Evolutionary conservation across 1,140 invertebrate genomes (phyloP), one percentile per base, ranked within the genome.

Genomic region (Zaprionus africanus): DNA sequence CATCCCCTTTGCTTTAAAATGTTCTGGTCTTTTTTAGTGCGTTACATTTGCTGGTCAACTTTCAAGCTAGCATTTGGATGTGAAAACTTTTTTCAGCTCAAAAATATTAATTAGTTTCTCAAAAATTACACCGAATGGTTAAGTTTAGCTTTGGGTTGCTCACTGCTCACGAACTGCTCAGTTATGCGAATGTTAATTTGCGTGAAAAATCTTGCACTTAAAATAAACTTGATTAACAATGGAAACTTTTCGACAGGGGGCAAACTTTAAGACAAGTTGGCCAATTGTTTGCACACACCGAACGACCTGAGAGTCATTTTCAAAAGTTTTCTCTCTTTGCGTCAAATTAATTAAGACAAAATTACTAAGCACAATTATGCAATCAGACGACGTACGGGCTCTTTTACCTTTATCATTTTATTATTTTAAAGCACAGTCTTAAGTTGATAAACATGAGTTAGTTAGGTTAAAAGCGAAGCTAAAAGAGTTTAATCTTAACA

Each of bases 221-320:
- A 70, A 85, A 82, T 78, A 66, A 74, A 81, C 83, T 84, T 85
- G 69, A 81, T 85, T 75, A 85, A 84, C 82, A 85, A 84, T 85
- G 34, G 28, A 81, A 85, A 85, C 17, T 84, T 84, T 74, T 49
- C 36, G 22, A 68, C 66, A 78, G 34, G 46, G 61, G 56, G 72
- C 81, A 60, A 79, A 76, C 66, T 61, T 66, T 65, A 70, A 78
- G 64, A 74, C 49, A 85, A 84, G 78, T 84, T 81, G 62, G 66
- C 63, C 81, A 78, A 84, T 84, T 84, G 81, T 74, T 84, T 81
- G 69, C 67, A 57, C 53, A 62, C 73, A 75, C 76, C 65, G 24
- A 22, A 19, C 36, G 38, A 43, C 26, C 28, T 26, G 54, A 34
- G 17, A 60, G 43, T 69, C 17, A 34, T 51, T 49, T 17, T 66